Base-by-base conservation (phyloP, 2,888 invertebrate genomes). In the Eupithecia pulchellata region DNA sequence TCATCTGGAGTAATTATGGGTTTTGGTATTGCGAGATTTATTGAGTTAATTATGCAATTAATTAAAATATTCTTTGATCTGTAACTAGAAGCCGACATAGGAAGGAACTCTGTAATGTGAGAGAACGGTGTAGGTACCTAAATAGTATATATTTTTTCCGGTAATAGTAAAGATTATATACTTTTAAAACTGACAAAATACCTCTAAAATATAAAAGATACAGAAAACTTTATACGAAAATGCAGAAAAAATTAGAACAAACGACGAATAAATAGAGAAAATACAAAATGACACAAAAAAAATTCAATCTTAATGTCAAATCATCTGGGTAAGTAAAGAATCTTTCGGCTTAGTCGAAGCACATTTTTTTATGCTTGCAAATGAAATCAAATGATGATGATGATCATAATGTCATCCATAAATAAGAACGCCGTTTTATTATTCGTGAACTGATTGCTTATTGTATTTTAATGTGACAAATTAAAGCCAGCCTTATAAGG, bases 381-480 rank as follows among this genome's bases (percentile, higher is more conserved):
- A 47, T 20, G n/a, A 42, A n/a, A 42, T 20, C 3, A 20, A 47
- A 47, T 47, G 8, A 60, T 32, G 32, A 32, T 60, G n/a, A 32
- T 32, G n/a, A 60, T 30, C 14, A 30, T 58, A 9, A 30, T 29
- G n/a, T 3, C 32, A 63, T 61, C 72, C 69, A 73, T 76, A 78
- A 76, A 78, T 73, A 72, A 73, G 71, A 74, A 66, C 65, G 65
- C 62, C 69, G 72, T 66, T 66, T 68, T 68, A 75, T 74, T 73
- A 83, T 86, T 78, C 82, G 79, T 70, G 71, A 78, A 79, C 81
- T 90, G 90, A 91, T 91, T 90, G 90, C 86, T 83, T 84, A 91
- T 91, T 91, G 91, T 92, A 90, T 90, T 91, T 81, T 90, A 91
- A 91, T 91, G 82, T 78, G 88, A 80, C 83, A 79, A 75, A 75